Base-by-base conservation (phyloP, 2,797 vertebrate genomes). In the Poeciliopsis presidionis region DNA sequence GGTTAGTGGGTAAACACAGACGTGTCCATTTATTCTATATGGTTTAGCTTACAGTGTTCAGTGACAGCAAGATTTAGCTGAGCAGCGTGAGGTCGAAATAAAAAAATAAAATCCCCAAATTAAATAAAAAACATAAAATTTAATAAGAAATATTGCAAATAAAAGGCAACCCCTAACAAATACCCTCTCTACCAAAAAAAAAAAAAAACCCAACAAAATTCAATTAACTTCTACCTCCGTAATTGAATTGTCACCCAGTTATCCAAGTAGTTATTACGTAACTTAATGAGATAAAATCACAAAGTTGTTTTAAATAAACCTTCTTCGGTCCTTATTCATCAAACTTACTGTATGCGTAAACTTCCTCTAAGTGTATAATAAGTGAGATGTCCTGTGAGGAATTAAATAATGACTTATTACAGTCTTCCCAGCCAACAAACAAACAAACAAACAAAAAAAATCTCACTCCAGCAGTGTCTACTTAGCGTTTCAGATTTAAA, bases 1-100 rank as follows among this genome's bases (percentile, higher is more conserved):
- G 93, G 97, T 98, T 90, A 93, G 89, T 28, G 65, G 36, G 74
- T 33, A 47, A 46, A 2, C 53, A 28, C 43, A 43, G 47, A 25
- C 9, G 30, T 33, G 30, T 41, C 18, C 20, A 12, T 67, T 67
- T 5, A 41, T 25, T 4, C 13, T 43, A 45, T 16, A n/a, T n/a
- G 14, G 11, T 70, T 70, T 45, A 70, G 39, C 41, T 67, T 81
- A 55, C 77, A 78, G 57, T 55, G 22, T 43, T 78, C 45, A 46
- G 39, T 57, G 11, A 78, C n/a, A 46, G 36, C 5, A 67, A 39
- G 9, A 39, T 25, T 41, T 67, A 41, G 18, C 63, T 67, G 18
- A 67, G 36, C 12, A 1, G 63, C 20, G 41, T 41, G 36, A 46
- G 13, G 16, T 3, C 1, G 22, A 4, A 43, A 8, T 25, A 65